A percentile compares a stretch with the other conserved stretches of the same genome.
Conservation (phyloP, 2,797 vertebrate species). For the Typhlichthys subterraneus region DNA sequence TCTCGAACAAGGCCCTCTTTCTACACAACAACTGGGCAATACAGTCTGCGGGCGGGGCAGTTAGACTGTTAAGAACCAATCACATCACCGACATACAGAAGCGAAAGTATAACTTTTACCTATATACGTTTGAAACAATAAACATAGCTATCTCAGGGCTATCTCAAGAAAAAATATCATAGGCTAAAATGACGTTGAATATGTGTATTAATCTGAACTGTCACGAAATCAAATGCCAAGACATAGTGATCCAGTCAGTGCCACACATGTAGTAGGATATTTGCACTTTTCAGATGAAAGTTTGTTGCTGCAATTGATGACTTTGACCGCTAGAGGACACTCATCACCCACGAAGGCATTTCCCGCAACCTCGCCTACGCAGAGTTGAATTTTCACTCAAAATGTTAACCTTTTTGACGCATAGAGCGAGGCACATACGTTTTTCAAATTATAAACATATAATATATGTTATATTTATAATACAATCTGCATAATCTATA, state of each 20-base stretch:
- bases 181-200: too few relatives aligned
- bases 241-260: too few relatives aligned
- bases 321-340: constrained; percentile 69
- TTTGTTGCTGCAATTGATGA: constrained; percentile 41
- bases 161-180: too few relatives aligned
- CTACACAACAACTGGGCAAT: neutral
- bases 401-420: constrained; percentile 12
- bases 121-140: too few relatives aligned
- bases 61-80: constrained; percentile 50
- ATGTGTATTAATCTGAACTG: too few relatives aligned
- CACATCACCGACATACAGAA: constrained; percentile 27
- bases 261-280: too few relatives aligned
- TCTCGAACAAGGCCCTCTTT: neutral
- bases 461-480: too few relatives aligned
- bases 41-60: constrained; percentile 23
- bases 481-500: too few relatives aligned
- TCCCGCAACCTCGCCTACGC: constrained; percentile 36
- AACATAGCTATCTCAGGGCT: too few relatives aligned
- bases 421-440: constrained; percentile 9
- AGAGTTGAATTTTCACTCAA: neutral
- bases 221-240: too few relatives aligned
- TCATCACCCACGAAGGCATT: constrained; percentile 54
- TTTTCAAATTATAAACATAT: too few relatives aligned
- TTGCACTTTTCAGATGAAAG: neutral
- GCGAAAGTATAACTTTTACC: neutral